Base-by-base conservation (phyloP, 2,888 invertebrate species). In the Drosophila putrida region DNA sequence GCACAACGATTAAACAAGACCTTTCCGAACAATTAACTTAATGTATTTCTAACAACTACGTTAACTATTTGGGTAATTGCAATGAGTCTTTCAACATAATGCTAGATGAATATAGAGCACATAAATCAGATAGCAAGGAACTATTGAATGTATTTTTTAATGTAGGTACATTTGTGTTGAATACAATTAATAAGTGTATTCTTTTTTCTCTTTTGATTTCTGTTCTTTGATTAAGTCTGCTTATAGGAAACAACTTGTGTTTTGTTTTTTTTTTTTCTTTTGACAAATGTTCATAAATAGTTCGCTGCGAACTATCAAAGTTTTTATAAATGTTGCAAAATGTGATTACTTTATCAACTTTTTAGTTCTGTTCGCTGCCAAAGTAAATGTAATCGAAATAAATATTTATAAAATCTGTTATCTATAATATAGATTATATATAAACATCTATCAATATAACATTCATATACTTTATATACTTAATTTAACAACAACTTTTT, bases 51-150 rank as follows among this genome's bases (percentile, higher is more conserved):
- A 81, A 75, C 33, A 66, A 46, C 87, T 82, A 82, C 78, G 82
- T 82, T 82, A 87, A 82, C 87, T 86, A 78, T 64, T 77, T 58
- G 46, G 68, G 35, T 87, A 70, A 82, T 84, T 81, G 67, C 78
- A 63, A 75, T 84, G 75, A 81, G 82, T 87, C 79, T 81, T 62
- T 71, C 41, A 63, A 78, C 71, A 82, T 68, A 67, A 75, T 62
- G 28, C 62, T 65, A 49, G 28, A 35, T 46, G 28, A 63, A 51
- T 36, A 57, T 49, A 53, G n/a, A 51, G 43, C n/a, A 33, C 10
- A 47, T 43, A 67, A 62, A 72, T 67, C 54, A 67, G 55, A 62
- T 65, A 49, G 39, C 39, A 62, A 70, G 83, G 74, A 83, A 80
- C 82, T 64, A 64, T 79, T 64, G 41, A 65, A 70, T 47, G 60